Conservation (phyloP, 1,140 invertebrate genomes). For the Lethrus apterus region DNA sequence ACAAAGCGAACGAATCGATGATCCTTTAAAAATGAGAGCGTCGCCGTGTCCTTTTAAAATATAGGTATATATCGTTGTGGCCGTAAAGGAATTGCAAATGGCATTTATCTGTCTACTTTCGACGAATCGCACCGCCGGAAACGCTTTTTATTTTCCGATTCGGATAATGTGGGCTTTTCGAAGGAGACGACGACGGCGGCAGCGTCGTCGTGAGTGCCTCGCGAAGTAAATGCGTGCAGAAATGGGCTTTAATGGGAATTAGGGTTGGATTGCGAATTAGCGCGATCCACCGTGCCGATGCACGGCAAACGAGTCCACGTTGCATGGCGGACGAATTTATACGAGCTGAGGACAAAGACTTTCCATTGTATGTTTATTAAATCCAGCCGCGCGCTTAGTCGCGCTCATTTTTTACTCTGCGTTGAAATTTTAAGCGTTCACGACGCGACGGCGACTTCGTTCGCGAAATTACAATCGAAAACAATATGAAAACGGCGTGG, state of each 20-base stretch:
- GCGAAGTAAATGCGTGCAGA: conserved; percentile 2
- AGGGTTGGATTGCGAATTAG: conserved; percentile 17
- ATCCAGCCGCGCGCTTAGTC: neutral
- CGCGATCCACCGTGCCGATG: neutral
- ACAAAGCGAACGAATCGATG: too few relatives aligned
- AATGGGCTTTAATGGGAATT: conserved; percentile 12
- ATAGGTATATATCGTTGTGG: too few relatives aligned
- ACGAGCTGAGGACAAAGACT: neutral
- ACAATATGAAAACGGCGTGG: too few relatives aligned
- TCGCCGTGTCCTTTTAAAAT: too few relatives aligned
- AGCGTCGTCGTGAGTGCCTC: too few relatives aligned
- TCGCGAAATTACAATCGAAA: too few relatives aligned
- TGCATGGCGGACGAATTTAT: neutral
- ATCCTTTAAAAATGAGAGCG: too few relatives aligned
- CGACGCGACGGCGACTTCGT: too few relatives aligned
- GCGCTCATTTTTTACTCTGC: too few relatives aligned
- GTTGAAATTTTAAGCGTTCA: too few relatives aligned
- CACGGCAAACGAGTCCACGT: neutral
- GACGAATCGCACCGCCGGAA: neutral
- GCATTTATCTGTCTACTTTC: conserved; percentile 2
- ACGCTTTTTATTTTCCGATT: too few relatives aligned
- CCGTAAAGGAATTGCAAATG: neutral
- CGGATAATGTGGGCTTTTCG: neutral
- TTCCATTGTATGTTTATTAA: conserved; percentile 7
- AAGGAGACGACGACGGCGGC: conserved; percentile 4